phyloP scores from a whole-genome alignment of 2,797 vertebrate genomes.

The Melanotaenia nigrans region DNA sequence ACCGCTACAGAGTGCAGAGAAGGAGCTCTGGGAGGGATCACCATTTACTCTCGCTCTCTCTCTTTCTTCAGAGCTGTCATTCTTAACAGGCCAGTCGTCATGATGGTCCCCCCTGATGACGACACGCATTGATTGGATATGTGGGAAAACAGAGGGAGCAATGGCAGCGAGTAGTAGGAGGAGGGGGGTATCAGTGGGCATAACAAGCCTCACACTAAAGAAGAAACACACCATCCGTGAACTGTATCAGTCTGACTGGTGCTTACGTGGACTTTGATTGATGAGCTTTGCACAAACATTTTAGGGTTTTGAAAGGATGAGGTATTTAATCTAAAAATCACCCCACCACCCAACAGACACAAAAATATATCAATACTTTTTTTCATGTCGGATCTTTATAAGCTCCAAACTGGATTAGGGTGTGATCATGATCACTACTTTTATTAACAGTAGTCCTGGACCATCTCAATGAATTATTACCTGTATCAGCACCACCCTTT shows the following conservation, averaged over 20 bases:
- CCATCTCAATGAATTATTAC: neutral
- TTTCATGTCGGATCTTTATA: too few species aligned
- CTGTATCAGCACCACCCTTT: neutral
- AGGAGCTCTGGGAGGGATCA: slow-evolving; percentile 97
- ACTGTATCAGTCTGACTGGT: neutral
- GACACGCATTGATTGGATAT: slow-evolving; percentile 92
- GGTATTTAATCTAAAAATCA: too few species aligned
- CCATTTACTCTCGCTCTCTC: slow-evolving; percentile 94
- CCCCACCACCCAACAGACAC: too few species aligned
- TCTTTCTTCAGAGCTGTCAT: slow-evolving; percentile 89
- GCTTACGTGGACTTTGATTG: neutral
- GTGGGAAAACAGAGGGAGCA: slow-evolving; percentile 91
- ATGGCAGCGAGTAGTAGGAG: slow-evolving; percentile 75
- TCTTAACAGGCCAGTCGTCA: slow-evolving; percentile 94
- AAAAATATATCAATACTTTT: too few species aligned
- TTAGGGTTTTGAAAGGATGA: too few species aligned
- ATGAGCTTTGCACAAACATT: too few species aligned
- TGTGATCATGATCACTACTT: too few species aligned
- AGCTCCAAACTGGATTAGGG: too few species aligned
- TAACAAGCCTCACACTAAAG: slow-evolving; percentile 17
- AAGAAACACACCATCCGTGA: neutral
- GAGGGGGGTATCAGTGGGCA: slow-evolving; percentile 66
- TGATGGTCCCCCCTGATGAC: slow-evolving; percentile 93
- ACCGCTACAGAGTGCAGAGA: slow-evolving; percentile 87
- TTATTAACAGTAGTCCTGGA: too few species aligned